Evolutionary conservation across 2,797 vertebrate species (phyloP).

Genomic region (Amblyraja radiata): DNA sequence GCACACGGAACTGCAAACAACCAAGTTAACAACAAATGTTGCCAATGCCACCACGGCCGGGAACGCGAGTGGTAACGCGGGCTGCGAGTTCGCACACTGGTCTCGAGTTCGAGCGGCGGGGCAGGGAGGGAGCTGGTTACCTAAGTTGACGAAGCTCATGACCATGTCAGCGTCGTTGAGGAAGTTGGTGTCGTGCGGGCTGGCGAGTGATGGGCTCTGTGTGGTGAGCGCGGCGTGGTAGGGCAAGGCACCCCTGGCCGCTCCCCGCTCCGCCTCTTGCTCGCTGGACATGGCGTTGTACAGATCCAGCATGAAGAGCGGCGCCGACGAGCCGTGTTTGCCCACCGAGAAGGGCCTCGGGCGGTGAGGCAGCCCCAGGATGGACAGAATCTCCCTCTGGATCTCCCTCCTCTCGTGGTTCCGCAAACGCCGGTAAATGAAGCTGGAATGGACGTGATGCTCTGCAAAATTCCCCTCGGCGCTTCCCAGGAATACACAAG

Average conservation of each 20-base stretch:
- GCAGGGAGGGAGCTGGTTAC: constrained; percentile 52
- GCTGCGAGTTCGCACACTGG: neutral
- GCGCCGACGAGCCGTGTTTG: constrained; percentile 92
- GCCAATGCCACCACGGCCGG: too few relatives aligned
- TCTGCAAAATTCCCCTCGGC: constrained; percentile 78
- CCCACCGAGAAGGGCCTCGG: constrained; percentile 94
- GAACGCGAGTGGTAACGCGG: neutral
- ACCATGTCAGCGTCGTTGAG: constrained; percentile 99
- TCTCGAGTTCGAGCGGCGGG: neutral
- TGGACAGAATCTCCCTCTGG: constrained; percentile 98
- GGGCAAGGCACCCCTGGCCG: constrained; percentile 71
- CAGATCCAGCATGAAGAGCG: constrained; percentile 97
- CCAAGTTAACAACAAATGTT: neutral
- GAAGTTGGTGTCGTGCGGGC: constrained; percentile 86
- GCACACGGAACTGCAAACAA: neutral
- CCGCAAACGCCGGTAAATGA: constrained; percentile 95
- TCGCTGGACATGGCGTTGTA: constrained; percentile 97
- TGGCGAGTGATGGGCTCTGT: constrained; percentile 79
- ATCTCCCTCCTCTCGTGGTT: constrained; percentile 97
- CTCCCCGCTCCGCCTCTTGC: constrained; percentile 64
- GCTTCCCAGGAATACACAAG: constrained; percentile 72
- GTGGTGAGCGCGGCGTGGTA: constrained; percentile 73
- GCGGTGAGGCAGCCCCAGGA: constrained; percentile 93
- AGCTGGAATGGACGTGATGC: constrained; percentile 99
- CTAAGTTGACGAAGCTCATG: constrained; percentile 99